Evolutionary conservation across 23 tunicate species (phyloP).

Genomic region (Corella eumyota): DNA sequence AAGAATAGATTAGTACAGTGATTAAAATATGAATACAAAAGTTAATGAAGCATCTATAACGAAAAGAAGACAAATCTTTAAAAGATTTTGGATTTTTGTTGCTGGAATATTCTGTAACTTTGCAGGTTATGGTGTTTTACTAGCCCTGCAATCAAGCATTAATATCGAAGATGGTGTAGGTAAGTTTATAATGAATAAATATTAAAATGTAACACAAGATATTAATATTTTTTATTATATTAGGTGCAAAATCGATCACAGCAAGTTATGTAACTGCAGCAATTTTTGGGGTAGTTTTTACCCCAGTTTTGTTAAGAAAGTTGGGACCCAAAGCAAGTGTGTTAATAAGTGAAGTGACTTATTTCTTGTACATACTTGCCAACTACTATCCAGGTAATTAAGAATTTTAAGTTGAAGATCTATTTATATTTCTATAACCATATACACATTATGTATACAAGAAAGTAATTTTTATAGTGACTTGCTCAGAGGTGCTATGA

Average conservation of each 20-base stretch:
- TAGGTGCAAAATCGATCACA: slow-evolving; percentile 29
- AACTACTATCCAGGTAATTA: slow-evolving; percentile 45
- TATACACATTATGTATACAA: not conserved
- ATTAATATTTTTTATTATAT: not conserved
- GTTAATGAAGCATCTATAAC: too few species aligned
- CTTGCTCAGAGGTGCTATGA: not conserved
- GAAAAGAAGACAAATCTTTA: too few species aligned
- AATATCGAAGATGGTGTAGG: too few species aligned
- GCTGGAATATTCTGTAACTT: too few species aligned
- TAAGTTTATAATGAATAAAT: too few species aligned
- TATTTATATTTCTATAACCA: not conserved
- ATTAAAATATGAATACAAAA: too few species aligned
- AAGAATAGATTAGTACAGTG: too few species aligned
- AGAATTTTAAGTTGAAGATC: not conserved
- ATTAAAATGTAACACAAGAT: too few species aligned
- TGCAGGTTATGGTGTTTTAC: too few species aligned
- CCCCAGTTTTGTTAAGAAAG: slow-evolving; percentile 34
- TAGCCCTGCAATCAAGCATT: too few species aligned
- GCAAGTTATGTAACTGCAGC: slow-evolving; percentile 31
- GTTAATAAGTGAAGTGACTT: slow-evolving; percentile 19
- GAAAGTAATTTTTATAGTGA: not conserved
- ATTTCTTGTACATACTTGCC: slow-evolving; percentile 24
- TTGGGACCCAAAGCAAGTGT: slow-evolving; percentile 21
- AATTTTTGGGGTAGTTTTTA: slow-evolving; percentile 21
- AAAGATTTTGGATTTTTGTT: too few species aligned